These are phyloP conservation scores for Arctia plantaginis DNA, from an alignment of 2,888 invertebrate species.

Conservation along the genomic window DNA sequence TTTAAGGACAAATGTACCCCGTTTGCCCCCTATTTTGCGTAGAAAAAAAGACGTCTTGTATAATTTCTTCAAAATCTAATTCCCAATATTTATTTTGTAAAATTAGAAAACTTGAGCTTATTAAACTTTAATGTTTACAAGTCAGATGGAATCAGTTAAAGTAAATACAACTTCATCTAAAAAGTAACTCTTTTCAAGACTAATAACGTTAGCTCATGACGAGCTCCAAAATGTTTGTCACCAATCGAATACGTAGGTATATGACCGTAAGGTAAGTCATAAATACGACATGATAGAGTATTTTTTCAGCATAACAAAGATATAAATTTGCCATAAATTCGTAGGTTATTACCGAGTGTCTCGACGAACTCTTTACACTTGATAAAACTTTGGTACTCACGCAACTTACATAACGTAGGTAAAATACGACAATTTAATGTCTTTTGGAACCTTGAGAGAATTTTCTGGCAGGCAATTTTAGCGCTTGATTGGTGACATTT, in stretches of 20 bases:
- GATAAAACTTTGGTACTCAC: slow-evolving; percentile 67
- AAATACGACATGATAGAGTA: slow-evolving; percentile 46
- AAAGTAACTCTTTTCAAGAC: slow-evolving; percentile 20
- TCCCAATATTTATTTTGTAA: background rate
- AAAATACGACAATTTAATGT: slow-evolving; percentile 43
- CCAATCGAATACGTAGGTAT: slow-evolving; percentile 38
- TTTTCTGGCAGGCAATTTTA: slow-evolving; percentile 45
- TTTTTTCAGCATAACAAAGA: slow-evolving; percentile 62
- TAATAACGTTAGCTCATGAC: slow-evolving; percentile 9
- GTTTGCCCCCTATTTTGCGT: too few species aligned
- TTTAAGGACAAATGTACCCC: too few species aligned
- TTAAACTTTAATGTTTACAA: slow-evolving; percentile 16
- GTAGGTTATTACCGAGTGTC: slow-evolving; percentile 63
- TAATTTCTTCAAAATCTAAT: background rate
- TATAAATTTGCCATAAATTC: slow-evolving; percentile 68
- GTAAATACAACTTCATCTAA: slow-evolving; percentile 19
- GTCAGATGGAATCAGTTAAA: slow-evolving; percentile 28
- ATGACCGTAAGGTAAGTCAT: slow-evolving; percentile 42
- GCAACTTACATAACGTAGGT: slow-evolving; percentile 36
- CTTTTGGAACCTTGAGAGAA: slow-evolving; percentile 42
- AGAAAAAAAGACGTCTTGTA: background rate
- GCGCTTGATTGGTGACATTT: slow-evolving; percentile 22
- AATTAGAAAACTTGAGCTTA: background rate
- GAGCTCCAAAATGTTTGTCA: slow-evolving; percentile 9
- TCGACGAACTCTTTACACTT: slow-evolving; percentile 65